Percentiles rank a stretch among this genome's conserved stretches.
Evolutionary conservation across 2,113 vertebrate species (phyloP).

Genomic region (Pimephales promelas): DNA sequence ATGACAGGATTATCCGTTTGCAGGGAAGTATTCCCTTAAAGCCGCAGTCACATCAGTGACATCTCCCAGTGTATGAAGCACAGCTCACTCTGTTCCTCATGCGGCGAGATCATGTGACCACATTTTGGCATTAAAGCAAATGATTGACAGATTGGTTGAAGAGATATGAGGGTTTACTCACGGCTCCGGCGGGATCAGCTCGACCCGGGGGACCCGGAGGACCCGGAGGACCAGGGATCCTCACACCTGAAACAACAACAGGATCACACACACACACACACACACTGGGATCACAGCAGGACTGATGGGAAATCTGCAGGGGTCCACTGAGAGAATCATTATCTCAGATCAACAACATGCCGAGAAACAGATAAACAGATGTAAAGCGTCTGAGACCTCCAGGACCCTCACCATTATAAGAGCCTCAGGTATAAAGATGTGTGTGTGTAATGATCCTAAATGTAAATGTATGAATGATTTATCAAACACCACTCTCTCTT

Average conservation of each 20-base stretch:
- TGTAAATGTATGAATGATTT: too few relatives aligned
- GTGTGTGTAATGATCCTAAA: too few relatives aligned
- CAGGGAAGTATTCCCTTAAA: too few relatives aligned
- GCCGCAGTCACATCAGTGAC: too few relatives aligned
- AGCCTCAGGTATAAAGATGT: background rate
- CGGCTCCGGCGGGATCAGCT: conserved; percentile 75
- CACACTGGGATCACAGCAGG: conserved; percentile 5
- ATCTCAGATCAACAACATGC: background rate
- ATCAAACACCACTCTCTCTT: too few relatives aligned
- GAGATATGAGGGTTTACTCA: conserved; percentile 66
- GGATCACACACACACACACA: background rate
- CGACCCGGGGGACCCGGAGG: conserved; percentile 86
- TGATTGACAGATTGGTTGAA: background rate
- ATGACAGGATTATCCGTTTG: too few relatives aligned
- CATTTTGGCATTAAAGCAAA: background rate
- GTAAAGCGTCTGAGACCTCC: background rate
- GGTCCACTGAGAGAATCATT: background rate
- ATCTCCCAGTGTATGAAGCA: too few relatives aligned
- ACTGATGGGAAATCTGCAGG: background rate
- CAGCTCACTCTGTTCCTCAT: too few relatives aligned
- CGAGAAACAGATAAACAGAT: background rate
- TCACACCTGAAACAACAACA: conserved; percentile 69
- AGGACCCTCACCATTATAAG: background rate
- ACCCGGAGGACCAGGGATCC: conserved; percentile 85
- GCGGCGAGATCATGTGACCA: too few relatives aligned